Evolutionary conservation across 2,113 vertebrate genomes (phyloP).

Genomic region (Herpetotheres cachinnans): DNA sequence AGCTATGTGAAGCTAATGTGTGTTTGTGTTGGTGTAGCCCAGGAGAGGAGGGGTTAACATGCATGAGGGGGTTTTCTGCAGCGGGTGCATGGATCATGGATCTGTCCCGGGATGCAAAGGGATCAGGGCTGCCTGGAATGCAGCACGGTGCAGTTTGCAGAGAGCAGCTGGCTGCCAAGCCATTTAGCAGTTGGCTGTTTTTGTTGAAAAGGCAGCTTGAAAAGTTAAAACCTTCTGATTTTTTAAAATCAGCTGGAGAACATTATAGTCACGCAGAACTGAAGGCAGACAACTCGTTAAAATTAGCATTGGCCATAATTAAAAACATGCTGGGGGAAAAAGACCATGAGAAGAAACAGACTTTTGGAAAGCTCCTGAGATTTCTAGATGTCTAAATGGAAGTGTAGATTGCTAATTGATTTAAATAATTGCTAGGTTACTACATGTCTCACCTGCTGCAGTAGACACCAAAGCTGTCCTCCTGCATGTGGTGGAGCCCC

Average conservation of each 20-base stretch:
- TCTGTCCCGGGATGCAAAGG: not conserved
- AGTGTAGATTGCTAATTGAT: slow-evolving; percentile 39
- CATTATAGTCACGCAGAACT: slow-evolving; percentile 36
- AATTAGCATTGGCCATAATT: slow-evolving; percentile 52
- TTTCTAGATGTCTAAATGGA: slow-evolving; percentile 41
- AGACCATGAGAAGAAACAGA: slow-evolving; percentile 51
- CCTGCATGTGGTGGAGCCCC: not conserved
- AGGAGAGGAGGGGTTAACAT: not conserved
- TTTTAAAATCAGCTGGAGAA: slow-evolving; percentile 65
- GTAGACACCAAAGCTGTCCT: not conserved
- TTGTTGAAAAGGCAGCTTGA: slow-evolving; percentile 57
- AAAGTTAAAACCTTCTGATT: slow-evolving; percentile 62
- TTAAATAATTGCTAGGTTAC: not conserved
- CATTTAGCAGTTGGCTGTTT: slow-evolving; percentile 7
- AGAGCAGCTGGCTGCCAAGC: not conserved
- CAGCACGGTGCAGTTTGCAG: not conserved
- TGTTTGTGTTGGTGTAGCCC: not conserved
- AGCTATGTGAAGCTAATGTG: not conserved
- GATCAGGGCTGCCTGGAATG: not conserved
- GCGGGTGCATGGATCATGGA: not conserved
- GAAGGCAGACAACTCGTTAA: slow-evolving; percentile 64
- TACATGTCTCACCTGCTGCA: not conserved
- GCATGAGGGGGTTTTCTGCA: not conserved
- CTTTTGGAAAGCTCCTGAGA: slow-evolving; percentile 19
- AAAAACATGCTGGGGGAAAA: slow-evolving; percentile 48